phyloP scores from a whole-genome alignment of 2,888 invertebrate species.

The Seira ritae region DNA sequence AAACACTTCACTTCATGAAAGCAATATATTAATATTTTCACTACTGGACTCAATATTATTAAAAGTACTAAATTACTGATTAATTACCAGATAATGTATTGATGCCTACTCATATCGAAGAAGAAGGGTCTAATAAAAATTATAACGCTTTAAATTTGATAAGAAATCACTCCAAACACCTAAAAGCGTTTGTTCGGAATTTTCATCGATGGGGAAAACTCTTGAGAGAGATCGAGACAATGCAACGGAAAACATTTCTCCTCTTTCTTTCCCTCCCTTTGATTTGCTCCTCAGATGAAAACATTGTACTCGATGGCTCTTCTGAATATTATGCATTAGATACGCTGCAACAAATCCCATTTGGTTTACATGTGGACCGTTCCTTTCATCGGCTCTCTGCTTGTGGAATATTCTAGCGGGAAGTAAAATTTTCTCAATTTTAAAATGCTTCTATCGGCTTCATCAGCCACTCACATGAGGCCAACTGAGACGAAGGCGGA shows the following conservation, averaged over 20 bases:
- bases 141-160: too few species aligned
- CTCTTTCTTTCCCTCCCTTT: not conserved
- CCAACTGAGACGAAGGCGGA: slow-evolving; percentile 63
- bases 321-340: not conserved
- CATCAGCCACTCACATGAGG: slow-evolving; percentile 39
- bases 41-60: too few species aligned
- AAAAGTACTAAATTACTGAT: too few species aligned
- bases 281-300: not conserved
- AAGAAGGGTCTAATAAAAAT: too few species aligned
- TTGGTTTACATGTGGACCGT: not conserved
- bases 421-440: not conserved
- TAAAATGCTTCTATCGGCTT: slow-evolving; percentile 32
- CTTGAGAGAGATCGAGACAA: too few species aligned
- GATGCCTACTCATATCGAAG: too few species aligned
- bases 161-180: too few species aligned
- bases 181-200: too few species aligned
- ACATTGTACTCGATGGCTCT: not conserved
- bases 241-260: slow-evolving; percentile 25
- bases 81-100: too few species aligned
- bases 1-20: too few species aligned
- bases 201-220: too few species aligned
- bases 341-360: not conserved
- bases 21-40: too few species aligned
- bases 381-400: slow-evolving; percentile 25
- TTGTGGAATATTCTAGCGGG: slow-evolving; percentile 47